These are phyloP conservation scores for Meandrusa payeni DNA, from an alignment of 2,888 invertebrate species.

Conservation along the genomic window DNA sequence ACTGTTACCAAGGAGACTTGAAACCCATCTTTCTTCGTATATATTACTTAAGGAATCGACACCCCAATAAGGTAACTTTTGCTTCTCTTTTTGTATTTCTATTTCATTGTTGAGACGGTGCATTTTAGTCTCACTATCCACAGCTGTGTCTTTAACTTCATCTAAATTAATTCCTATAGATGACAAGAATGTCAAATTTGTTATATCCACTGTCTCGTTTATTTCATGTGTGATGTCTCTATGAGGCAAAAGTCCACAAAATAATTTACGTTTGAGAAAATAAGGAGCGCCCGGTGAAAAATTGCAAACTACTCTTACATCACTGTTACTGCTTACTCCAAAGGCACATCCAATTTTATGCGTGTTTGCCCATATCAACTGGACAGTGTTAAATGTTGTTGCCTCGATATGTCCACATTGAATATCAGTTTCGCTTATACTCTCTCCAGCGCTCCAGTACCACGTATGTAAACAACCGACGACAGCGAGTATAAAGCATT, in stretches of 20 bases:
- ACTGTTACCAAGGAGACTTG: slow-evolving; percentile 32
- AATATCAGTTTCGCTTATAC: slow-evolving; percentile 48
- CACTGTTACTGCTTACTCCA: slow-evolving; percentile 44
- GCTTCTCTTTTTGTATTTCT: no score
- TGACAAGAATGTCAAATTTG: slow-evolving; percentile 35
- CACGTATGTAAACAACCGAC: slow-evolving; percentile 65
- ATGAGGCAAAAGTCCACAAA: slow-evolving; percentile 56
- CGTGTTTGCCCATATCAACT: slow-evolving; percentile 65
- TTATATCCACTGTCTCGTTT: slow-evolving; percentile 31
- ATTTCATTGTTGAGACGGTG: not conserved
- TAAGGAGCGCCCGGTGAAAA: slow-evolving; percentile 68
- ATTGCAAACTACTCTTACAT: slow-evolving; percentile 62
- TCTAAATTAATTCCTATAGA: slow-evolving; percentile 40
- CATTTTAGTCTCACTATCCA: not conserved
- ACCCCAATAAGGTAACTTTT: slow-evolving; percentile 37
- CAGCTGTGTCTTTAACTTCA: slow-evolving; percentile 13
- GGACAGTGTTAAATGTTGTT: slow-evolving; percentile 53
- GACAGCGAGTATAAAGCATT: slow-evolving; percentile 58
- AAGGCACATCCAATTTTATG: slow-evolving; percentile 67
- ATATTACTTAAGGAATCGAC: slow-evolving; percentile 45
- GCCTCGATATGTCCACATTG: slow-evolving; percentile 55
- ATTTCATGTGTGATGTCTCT: slow-evolving; percentile 33
- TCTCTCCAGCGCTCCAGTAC: slow-evolving; percentile 54
- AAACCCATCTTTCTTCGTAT: slow-evolving; percentile 44
- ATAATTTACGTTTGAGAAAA: slow-evolving; percentile 47